Conservation (phyloP, 2,113 vertebrate species). For the Rhipidura dahli region DNA sequence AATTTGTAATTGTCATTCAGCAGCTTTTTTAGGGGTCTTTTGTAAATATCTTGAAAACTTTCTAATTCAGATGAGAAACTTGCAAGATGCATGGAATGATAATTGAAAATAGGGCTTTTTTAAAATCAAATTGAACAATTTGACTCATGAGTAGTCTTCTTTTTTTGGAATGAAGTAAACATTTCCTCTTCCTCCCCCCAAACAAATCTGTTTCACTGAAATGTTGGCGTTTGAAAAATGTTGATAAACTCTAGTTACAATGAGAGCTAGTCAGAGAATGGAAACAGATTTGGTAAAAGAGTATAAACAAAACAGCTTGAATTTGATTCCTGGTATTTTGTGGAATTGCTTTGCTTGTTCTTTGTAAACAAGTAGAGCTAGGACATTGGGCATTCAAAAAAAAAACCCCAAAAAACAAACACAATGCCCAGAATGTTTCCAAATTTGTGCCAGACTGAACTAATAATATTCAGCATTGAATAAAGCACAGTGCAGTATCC, state of each 20-base stretch:
- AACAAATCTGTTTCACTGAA: slow-evolving; percentile 66
- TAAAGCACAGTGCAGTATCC: not conserved
- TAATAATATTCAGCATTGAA: not conserved
- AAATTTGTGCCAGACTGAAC: slow-evolving; percentile 7
- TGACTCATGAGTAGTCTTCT: slow-evolving; percentile 48
- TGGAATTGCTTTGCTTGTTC: slow-evolving; percentile 26
- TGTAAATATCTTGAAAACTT: not conserved
- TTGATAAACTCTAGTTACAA: slow-evolving; percentile 61
- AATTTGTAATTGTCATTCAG: not conserved
- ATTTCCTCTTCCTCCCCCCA: slow-evolving; percentile 50
- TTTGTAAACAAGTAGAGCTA: slow-evolving; percentile 2
- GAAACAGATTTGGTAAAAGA: slow-evolving; percentile 64
- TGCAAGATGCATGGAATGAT: not conserved
- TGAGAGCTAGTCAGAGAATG: slow-evolving; percentile 48
- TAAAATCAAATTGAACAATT: not conserved
- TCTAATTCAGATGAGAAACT: not conserved
- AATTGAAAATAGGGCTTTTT: not conserved
- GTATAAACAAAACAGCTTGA: slow-evolving; percentile 65
- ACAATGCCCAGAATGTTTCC: slow-evolving; percentile 14
- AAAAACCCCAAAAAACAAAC: not conserved
- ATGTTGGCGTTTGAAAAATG: slow-evolving; percentile 61
- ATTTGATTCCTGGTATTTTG: slow-evolving; percentile 47
- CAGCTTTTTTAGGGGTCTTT: not conserved
- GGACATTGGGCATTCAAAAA: not conserved
- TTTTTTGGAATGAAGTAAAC: slow-evolving; percentile 60